These are phyloP conservation scores for Edolisoma coerulescens DNA, from an alignment of 2,113 vertebrate species.

Conservation along the genomic window DNA sequence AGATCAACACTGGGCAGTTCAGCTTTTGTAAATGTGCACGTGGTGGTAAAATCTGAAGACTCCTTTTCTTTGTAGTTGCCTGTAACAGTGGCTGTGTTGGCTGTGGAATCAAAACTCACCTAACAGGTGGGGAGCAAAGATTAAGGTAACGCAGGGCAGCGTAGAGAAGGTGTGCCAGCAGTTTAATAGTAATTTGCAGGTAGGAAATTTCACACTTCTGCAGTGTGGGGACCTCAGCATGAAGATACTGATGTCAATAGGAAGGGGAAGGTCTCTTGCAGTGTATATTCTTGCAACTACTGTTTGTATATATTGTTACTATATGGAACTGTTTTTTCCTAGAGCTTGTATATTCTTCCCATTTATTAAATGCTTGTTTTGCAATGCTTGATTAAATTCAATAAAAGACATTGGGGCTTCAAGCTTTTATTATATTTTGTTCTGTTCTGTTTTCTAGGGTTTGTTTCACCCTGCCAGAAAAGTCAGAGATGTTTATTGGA, in stretches of 20 bases:
- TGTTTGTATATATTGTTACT: not conserved
- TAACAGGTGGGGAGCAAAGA: not conserved
- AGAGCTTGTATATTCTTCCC: not conserved
- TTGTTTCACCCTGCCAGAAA: slow-evolving; percentile 97
- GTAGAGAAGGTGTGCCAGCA: not conserved
- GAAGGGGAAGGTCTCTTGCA: not conserved
- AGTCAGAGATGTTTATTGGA: slow-evolving; percentile 98
- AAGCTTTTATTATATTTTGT: not conserved
- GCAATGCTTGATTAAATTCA: not conserved
- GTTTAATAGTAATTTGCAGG: not conserved
- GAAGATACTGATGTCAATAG: not conserved
- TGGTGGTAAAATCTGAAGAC: not conserved
- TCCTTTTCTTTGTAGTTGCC: not conserved
- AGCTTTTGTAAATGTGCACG: not conserved
- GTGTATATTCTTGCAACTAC: not conserved
- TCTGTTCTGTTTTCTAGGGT: slow-evolving; percentile 75
- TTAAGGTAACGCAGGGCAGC: not conserved
- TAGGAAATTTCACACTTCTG: not conserved
- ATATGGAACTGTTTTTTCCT: not conserved
- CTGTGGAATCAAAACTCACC: fast-evolving
- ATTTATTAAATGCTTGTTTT: not conserved
- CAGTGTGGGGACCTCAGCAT: not conserved
- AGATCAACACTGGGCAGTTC: not conserved
- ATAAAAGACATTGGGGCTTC: not conserved
- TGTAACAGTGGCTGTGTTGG: fast-evolving